A percentile compares a stretch with the other conserved stretches of the same genome.
These are phyloP conservation scores for Melinaea marsaeus DNA, from an alignment of 2,888 invertebrate species.

Conservation along the genomic window DNA sequence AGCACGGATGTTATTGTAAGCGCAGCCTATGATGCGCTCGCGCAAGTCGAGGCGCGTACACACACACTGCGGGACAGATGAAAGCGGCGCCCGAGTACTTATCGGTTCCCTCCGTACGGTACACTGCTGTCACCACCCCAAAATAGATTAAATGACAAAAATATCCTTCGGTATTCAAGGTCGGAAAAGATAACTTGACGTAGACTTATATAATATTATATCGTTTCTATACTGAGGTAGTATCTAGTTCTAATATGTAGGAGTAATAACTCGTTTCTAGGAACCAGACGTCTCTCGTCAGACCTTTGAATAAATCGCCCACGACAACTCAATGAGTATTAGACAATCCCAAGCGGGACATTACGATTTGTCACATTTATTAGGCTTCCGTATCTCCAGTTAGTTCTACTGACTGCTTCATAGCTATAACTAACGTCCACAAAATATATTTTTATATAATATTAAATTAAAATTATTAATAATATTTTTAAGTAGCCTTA, in stretches of 20 bases:
- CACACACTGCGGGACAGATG: conserved; percentile 60
- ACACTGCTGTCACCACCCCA: conserved; percentile 67
- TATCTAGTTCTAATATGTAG: background rate
- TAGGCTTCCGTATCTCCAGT: conserved; percentile 36
- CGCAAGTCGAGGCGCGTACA: conserved; percentile 55
- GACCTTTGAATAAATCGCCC: conserved; percentile 13
- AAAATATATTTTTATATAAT: too few species aligned
- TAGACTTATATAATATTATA: too few species aligned
- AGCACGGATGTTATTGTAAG: conserved; percentile 14
- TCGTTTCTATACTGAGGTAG: too few species aligned
- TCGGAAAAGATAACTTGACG: conserved; percentile 7
- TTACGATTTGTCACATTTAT: conserved; percentile 32
- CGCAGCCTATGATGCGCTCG: conserved; percentile 39
- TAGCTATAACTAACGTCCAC: too few species aligned
- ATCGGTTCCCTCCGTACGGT: conserved; percentile 65
- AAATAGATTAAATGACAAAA: conserved; percentile 54
- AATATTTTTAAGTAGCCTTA: too few species aligned
- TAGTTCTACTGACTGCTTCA: conserved; percentile 17
- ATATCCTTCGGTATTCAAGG: conserved; percentile 24
- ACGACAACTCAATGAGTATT: conserved; percentile 37
- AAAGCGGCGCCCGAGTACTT: conserved; percentile 70
- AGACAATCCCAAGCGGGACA: conserved; percentile 37
- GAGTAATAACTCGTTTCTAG: conserved; percentile 3
- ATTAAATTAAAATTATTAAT: too few species aligned
- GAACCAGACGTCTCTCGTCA: background rate